Evolutionary conservation across 1,140 invertebrate genomes (phyloP).

Genomic region (Neodiprion pinetum): DNA sequence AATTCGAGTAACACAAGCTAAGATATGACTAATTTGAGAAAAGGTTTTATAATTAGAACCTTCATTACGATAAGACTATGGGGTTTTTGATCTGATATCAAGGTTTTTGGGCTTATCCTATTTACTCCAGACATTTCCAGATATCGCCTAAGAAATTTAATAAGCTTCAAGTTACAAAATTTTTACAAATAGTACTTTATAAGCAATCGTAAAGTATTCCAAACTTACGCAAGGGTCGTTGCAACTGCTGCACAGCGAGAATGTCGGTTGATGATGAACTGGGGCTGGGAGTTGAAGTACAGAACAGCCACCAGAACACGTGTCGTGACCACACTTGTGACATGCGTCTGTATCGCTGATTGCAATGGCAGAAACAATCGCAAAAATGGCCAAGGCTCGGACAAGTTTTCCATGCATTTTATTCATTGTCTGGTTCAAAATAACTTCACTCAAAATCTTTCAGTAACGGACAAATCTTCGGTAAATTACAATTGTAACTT

Average conservation of each 20-base stretch:
- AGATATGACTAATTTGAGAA: too few relatives aligned
- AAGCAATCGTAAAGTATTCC: too few relatives aligned
- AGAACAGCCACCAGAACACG: background rate
- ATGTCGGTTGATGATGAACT: background rate
- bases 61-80: too few relatives aligned
- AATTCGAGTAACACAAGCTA: too few relatives aligned
- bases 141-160: too few relatives aligned
- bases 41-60: too few relatives aligned
- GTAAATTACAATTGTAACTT: background rate
- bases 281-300: background rate
- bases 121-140: too few relatives aligned
- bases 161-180: too few relatives aligned
- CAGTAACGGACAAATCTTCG: too few relatives aligned
- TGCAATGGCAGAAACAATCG: background rate
- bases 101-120: too few relatives aligned
- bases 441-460: background rate
- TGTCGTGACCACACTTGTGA: background rate
- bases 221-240: background rate
- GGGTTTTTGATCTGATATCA: too few relatives aligned
- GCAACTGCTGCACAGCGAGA: background rate
- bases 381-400: background rate
- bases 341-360: background rate
- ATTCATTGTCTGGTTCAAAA: background rate
- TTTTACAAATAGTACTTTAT: too few relatives aligned
- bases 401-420: constrained; percentile 9